Base-by-base conservation (phyloP, 2,888 invertebrate species). In the Heliconius sara region DNA sequence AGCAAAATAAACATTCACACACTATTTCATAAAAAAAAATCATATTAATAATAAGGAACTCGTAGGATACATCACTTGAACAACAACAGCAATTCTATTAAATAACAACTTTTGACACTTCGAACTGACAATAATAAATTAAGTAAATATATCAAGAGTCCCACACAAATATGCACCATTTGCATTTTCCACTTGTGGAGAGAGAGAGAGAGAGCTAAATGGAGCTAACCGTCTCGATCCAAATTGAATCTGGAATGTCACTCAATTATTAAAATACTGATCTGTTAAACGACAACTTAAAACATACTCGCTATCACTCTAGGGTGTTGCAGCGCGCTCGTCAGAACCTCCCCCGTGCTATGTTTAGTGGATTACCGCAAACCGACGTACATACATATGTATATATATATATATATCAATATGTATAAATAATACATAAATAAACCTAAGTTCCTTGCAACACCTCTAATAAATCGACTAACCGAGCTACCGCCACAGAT, bases 231-330 rank as follows among this genome's bases (percentile, higher is more conserved):
- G 72, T 72, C 52, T 30, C 81, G 79, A 84, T 84, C 82, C 84
- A 83, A 86, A 85, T 80, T 83, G 88, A 89, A 90, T 92, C 91
- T 95, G 95, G 95, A 95, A 95, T 95, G 95, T 95, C 95, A 94
- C 94, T 93, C 93, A 94, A 91, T 90, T 93, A 91, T 92, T 91
- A 92, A 92, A 95, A 95, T 95, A 95, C 95, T 95, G 95, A 94
- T 95, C 92, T 93, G 91, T 94, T 93, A 91, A 91, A 92, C 88
- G 92, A 92, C 91, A 91, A 87, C 91, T 92, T 89, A 90, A 39
- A 88, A 86, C 71, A 79, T 67, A 75, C 92, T 92, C 90, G 89
- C 89, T 88, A 88, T 89, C 89, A 88, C 89, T 85, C 86, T 84
- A 82, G 88, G 90, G 89, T 91, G 93, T 91, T 91, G 93, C 92